phyloP scores from a whole-genome alignment of 2,888 invertebrate species.

The Epiblema foenella region DNA sequence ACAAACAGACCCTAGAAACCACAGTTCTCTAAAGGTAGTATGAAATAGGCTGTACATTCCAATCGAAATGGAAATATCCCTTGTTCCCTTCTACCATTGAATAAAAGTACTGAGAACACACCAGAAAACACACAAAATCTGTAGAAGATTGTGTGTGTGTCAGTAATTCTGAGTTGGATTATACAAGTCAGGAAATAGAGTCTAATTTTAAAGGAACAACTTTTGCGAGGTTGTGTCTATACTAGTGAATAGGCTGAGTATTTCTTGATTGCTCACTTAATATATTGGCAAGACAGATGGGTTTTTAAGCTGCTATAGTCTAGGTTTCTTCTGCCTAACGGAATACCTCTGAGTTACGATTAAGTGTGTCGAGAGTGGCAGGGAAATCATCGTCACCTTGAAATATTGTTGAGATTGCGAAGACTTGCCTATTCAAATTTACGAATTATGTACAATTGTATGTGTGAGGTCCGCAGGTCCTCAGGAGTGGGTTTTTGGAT shows the following conservation, averaged over 20 bases:
- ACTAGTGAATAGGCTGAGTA: not conserved
- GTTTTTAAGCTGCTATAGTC: conserved; percentile 9
- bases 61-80: too few species aligned
- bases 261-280: conserved; percentile 4
- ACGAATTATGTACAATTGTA: too few species aligned
- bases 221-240: not conserved
- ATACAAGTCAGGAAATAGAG: not conserved
- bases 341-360: conserved; percentile 2
- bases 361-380: not conserved
- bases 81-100: not conserved
- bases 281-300: conserved; percentile 17
- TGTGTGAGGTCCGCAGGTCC: too few species aligned
- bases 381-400: not conserved
- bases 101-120: not conserved
- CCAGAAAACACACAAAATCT: too few species aligned
- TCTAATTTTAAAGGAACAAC: not conserved
- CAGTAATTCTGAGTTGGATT: not conserved
- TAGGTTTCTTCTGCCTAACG: conserved; percentile 1
- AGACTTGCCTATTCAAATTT: too few species aligned
- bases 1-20: too few species aligned
- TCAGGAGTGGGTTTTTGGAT: too few species aligned
- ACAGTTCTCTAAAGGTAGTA: too few species aligned
- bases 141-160: too few species aligned
- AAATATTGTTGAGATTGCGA: too few species aligned
- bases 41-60: too few species aligned